Evolutionary conservation across 2,113 vertebrate genomes (phyloP), one percentile per base, ranked within the genome.

Genomic region (Erinaceus europaeus): DNA sequence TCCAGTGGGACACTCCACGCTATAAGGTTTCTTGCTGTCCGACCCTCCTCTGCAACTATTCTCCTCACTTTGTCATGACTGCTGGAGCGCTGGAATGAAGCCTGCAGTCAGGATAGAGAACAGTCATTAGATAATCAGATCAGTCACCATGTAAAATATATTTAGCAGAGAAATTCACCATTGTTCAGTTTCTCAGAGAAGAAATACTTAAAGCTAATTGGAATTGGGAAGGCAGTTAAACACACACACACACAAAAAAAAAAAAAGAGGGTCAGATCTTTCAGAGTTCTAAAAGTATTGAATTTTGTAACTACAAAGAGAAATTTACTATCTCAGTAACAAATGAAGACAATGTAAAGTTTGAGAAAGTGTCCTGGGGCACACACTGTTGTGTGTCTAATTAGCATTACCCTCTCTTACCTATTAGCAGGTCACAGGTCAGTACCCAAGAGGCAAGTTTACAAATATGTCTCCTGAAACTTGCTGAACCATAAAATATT

Each of bases 1-100:
- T 99, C 98, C 71, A 99, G 92, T 0, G 99, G 99, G 5, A 99
- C 99, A 0, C 98, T 99, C 99, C 99, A 99, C 0, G 99, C 98
- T 36, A 99, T 99, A 52, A 99, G 96, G 93, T 99, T 99, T 90
- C 99, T 97, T 65, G 99, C 99, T 69, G 99, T 98, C 1, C 99
- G 98, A 15, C 99, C 99, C 94, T 99, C 99, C 91, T 99, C 98
- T 5, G 99, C 99, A 55, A 99, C 99, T 52, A 99, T 99, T 91
- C 97, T 99, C 94, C 99, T 97, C 77, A 99, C 99, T 97, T 99
- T 99, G 96, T 99, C 99, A 71, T 99, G 99, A 94, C 99, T 99
- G 86, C 98, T 99, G 64, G 99, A 99, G 65, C 98, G 98, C 76
- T 99, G 99, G 94, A 99, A 99, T 38, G 98, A 99, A 71, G 99